Conservation (phyloP, 2,797 vertebrate species). For the Takifugu ocellatus region DNA sequence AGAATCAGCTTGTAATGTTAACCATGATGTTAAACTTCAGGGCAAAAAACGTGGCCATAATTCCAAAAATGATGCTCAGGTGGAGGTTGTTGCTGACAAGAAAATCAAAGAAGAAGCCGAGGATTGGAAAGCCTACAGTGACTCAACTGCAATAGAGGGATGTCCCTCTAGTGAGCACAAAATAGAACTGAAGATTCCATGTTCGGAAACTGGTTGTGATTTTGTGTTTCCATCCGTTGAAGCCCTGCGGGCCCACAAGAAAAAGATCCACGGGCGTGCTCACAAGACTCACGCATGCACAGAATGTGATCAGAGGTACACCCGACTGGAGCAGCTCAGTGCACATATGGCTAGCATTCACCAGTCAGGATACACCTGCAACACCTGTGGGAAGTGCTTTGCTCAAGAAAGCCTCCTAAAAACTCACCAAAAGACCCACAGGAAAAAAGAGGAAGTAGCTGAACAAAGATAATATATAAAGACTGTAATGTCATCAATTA, state of each 20-base stretch:
- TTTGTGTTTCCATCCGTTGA: slow-evolving; percentile 63
- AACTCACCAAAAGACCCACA: slow-evolving; percentile 63
- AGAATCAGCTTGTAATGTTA: slow-evolving; percentile 54
- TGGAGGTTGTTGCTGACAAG: slow-evolving; percentile 19
- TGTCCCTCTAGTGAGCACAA: slow-evolving; percentile 16
- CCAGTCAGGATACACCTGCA: slow-evolving; percentile 52
- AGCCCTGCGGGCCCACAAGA: slow-evolving; percentile 72
- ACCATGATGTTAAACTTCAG: slow-evolving; percentile 55
- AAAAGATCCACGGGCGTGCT: slow-evolving; percentile 42
- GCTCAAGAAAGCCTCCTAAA: slow-evolving; percentile 59
- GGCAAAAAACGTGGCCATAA: slow-evolving; percentile 64
- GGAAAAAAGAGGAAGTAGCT: slow-evolving; percentile 40
- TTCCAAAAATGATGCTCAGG: slow-evolving; percentile 37
- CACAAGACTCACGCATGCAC: slow-evolving; percentile 53
- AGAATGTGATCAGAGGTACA: slow-evolving; percentile 67
- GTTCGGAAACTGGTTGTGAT: slow-evolving; percentile 68
- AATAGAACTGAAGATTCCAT: slow-evolving; percentile 65
- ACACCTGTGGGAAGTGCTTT: slow-evolving; percentile 68
- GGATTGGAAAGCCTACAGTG: slow-evolving; percentile 18
- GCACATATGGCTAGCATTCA: slow-evolving; percentile 53
- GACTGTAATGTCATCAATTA: slow-evolving; percentile 9
- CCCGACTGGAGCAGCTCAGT: slow-evolving; percentile 57
- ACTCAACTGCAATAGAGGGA: slow-evolving; percentile 24
- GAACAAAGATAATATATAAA: slow-evolving; percentile 63
- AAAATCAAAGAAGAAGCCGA: slow-evolving; percentile 46